A percentile compares a stretch with the other conserved stretches of the same genome.
phyloP scores from a whole-genome alignment of 2,113 vertebrate species.

The Eclectus roratus region DNA sequence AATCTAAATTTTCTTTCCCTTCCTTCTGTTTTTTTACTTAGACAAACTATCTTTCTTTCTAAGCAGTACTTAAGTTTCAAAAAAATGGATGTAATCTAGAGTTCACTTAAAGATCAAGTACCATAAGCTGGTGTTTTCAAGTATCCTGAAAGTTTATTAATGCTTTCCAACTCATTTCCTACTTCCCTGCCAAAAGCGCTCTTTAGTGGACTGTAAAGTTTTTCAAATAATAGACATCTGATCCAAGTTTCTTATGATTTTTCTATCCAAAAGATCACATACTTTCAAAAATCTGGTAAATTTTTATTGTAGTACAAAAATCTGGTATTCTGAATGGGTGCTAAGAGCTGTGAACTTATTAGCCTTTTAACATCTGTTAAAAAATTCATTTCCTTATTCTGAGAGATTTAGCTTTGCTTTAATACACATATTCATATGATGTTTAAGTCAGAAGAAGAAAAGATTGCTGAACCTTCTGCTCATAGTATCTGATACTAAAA shows the following conservation, averaged over 20 bases:
- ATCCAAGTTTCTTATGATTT: slow-evolving; percentile 50
- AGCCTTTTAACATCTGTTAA: slow-evolving; percentile 44
- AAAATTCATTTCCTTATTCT: slow-evolving; percentile 59
- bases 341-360: slow-evolving; percentile 31
- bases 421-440: not conserved
- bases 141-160: slow-evolving; percentile 64
- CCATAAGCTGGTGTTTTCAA: slow-evolving; percentile 53
- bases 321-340: not conserved
- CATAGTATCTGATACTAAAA: slow-evolving; percentile 34
- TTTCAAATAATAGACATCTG: slow-evolving; percentile 58
- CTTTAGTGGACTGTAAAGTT: slow-evolving; percentile 57
- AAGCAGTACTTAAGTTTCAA: not conserved
- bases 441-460: slow-evolving; percentile 5
- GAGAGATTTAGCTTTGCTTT: not conserved
- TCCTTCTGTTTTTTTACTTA: not conserved
- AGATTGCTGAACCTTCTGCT: not conserved
- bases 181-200: slow-evolving; percentile 63
- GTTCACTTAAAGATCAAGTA: slow-evolving; percentile 50
- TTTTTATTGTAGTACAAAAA: slow-evolving; percentile 62
- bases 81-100: not conserved
- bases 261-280: slow-evolving; percentile 45
- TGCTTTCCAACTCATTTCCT: slow-evolving; percentile 68
- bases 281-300: slow-evolving; percentile 43
- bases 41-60: not conserved
- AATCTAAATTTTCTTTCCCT: not conserved